Conservation (phyloP, 2,797 vertebrate species). For the Mormyrops boulengeri region DNA sequence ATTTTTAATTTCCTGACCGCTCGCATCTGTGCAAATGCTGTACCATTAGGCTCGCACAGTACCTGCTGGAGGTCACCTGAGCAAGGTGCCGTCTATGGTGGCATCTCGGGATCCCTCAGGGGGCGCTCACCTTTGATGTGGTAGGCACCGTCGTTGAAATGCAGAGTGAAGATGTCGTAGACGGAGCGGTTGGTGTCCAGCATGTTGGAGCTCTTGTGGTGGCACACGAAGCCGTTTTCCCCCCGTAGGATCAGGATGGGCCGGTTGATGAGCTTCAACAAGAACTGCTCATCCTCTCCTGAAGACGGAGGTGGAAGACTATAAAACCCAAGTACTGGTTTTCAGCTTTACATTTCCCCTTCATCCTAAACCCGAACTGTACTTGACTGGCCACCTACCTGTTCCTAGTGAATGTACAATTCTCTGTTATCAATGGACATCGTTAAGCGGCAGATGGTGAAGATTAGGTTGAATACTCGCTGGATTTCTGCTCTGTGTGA, state of each 20-base stretch:
- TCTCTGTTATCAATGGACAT: background rate
- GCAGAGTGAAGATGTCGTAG: constrained; percentile 86
- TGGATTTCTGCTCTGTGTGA: background rate
- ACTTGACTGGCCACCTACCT: background rate
- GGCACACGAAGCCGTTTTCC: constrained; percentile 87
- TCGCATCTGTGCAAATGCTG: background rate
- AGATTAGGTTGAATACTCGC: background rate
- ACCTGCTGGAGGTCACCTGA: background rate
- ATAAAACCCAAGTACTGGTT: background rate
- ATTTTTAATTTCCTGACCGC: background rate
- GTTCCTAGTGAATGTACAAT: background rate
- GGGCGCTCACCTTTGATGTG: constrained; percentile 78
- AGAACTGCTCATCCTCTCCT: constrained; percentile 85
- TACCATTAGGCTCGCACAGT: background rate
- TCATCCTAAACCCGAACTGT: background rate
- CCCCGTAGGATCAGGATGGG: constrained; percentile 89
- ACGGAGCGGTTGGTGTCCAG: constrained; percentile 86
- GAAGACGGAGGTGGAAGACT: constrained; percentile 15
- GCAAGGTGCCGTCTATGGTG: background rate
- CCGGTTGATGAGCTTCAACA: constrained; percentile 86
- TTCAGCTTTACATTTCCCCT: background rate
- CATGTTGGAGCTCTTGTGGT: constrained; percentile 82
- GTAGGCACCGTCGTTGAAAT: constrained; percentile 82
- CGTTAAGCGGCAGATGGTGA: background rate
- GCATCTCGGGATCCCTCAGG: background rate